Evolutionary conservation across 2,113 vertebrate genomes (phyloP), one percentile per base, ranked within the genome.

Genomic region (Heterocephalus glaber): DNA sequence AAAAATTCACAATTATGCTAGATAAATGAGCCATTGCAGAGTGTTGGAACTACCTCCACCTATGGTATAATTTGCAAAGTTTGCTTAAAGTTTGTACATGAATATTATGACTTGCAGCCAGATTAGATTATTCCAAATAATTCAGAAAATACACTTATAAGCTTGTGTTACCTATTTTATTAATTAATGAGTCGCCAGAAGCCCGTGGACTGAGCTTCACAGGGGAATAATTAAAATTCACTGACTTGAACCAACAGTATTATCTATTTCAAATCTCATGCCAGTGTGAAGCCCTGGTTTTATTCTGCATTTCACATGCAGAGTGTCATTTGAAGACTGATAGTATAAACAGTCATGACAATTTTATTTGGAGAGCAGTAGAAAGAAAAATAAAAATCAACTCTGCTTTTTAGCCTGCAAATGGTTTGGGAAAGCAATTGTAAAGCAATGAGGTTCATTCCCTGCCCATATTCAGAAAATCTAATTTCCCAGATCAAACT

Each of bases 381-480:
- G 60, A 66, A 95, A 70, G 11, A 12, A 90, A 89, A 41, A 63
- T 61, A 80, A 13, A 44, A 63, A 33, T 49, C 41, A 19, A 54
- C 19, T 54, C 20, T 85, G 44, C 30, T 74, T 61, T 70, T 95
- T 96, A 30, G 56, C 63, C 70, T 79, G n/a, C 28, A 88, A 94
- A 58, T 92, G 14, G 13, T 83, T 80, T 86, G 84, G n/a, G 54
- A 90, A 89, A 68, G 54, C 20, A 20, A 5, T 33, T 95, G 44
- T 66, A 85, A 89, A 83, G 41, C 10, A 30, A 5, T 33, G 74
- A 86, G 13, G 33, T 9, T 79, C 35, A 5, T 76, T 91, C 7
- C 58, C 19, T 63, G 7, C 33, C 24, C 61, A 92, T 66, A 63
- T 26, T 79, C 79, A 28, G 66, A 47, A 66, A 76, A 92, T 38